A percentile compares a stretch with the other conserved stretches of the same genome.
These are phyloP conservation scores for Mythimna loreyi DNA, from an alignment of 2,888 invertebrate species.

Conservation along the genomic window DNA sequence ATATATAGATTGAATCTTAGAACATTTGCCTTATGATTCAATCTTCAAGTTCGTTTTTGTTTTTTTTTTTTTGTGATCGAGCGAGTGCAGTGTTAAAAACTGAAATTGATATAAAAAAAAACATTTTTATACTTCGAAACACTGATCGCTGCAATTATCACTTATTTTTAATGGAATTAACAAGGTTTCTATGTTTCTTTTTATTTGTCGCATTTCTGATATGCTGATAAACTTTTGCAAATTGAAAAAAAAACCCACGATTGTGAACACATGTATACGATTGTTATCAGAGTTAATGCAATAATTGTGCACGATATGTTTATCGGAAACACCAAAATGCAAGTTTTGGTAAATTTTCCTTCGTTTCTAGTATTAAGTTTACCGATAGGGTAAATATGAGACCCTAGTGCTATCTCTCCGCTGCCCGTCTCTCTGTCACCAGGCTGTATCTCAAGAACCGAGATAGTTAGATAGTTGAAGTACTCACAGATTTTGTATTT, in stretches of 20 bases:
- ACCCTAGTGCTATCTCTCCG: too few species aligned
- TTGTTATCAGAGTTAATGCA: neutral
- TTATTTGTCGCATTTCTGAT: neutral
- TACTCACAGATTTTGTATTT: too few species aligned
- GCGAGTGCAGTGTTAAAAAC: neutral
- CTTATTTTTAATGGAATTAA: neutral
- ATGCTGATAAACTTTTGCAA: neutral
- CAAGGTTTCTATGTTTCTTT: neutral
- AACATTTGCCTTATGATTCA: too few species aligned
- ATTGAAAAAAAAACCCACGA: neutral
- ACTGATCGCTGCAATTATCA: neutral
- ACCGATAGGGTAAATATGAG: too few species aligned
- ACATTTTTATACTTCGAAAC: neutral
- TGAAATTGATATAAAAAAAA: neutral
- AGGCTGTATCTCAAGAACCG: too few species aligned
- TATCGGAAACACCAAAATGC: slow-evolving; percentile 5
- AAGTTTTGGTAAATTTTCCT: neutral
- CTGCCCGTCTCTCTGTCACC: too few species aligned
- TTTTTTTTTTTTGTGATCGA: too few species aligned
- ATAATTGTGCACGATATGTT: neutral
- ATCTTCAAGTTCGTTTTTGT: too few species aligned
- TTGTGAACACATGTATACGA: neutral
- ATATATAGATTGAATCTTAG: too few species aligned
- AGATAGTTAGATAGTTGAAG: too few species aligned
- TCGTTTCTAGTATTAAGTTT: too few species aligned